Percentiles rank a stretch among this genome's conserved stretches.
Conservation (phyloP, 2,113 vertebrate species). For the Entelurus aequoreus region DNA sequence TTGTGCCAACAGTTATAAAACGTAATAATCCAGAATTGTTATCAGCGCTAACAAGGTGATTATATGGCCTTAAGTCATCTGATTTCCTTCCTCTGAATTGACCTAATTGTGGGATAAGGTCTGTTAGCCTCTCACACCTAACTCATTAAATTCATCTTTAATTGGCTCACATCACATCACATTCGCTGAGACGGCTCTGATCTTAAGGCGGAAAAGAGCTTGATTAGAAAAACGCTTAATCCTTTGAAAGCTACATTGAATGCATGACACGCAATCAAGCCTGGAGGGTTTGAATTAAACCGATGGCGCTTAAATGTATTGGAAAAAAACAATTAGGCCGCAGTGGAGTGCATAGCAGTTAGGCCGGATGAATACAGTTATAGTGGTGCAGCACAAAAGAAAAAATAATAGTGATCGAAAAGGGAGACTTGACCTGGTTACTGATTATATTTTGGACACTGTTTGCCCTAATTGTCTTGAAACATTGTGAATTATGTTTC, state of each 20-base stretch:
- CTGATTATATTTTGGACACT: no score
- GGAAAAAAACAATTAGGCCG: slow-evolving; percentile 23
- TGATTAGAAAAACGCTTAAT: slow-evolving; percentile 54
- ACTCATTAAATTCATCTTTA: neutral
- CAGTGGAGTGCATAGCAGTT: neutral
- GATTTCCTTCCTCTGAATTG: neutral
- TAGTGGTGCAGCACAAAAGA: neutral
- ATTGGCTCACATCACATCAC: neutral
- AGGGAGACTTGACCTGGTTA: neutral
- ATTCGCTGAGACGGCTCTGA: neutral
- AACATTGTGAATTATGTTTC: no score
- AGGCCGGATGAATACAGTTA: slow-evolving; percentile 4
- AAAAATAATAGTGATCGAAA: neutral
- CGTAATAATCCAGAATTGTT: slow-evolving; percentile 9
- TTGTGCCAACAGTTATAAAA: neutral
- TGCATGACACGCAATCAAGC: slow-evolving; percentile 23
- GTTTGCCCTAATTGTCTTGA: no score
- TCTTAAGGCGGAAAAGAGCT: slow-evolving; percentile 41
- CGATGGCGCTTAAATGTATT: slow-evolving; percentile 30
- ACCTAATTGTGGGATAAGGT: neutral
- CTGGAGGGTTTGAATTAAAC: slow-evolving; percentile 26
- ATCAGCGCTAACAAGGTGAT: slow-evolving; percentile 8
- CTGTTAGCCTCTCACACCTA: no score
- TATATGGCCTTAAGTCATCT: neutral
- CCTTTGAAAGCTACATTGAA: slow-evolving; percentile 49